phyloP scores from a whole-genome alignment of 2,797 vertebrate genomes.

The Pterois miles region DNA sequence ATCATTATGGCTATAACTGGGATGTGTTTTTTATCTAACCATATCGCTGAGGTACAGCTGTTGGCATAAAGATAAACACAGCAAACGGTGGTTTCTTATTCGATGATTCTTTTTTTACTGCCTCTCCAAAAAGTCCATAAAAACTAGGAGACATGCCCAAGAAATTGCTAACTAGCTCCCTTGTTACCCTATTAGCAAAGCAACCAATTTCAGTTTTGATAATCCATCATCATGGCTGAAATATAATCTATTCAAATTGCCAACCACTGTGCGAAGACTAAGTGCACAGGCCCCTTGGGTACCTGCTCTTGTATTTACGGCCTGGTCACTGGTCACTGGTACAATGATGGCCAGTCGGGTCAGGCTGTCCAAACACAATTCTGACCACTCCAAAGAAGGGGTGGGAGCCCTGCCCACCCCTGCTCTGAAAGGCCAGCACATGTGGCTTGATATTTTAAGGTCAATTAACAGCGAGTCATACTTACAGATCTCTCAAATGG shows the following conservation, averaged over 20 bases:
- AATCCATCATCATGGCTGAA: slow-evolving; percentile 42
- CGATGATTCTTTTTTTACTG: slow-evolving; percentile 15
- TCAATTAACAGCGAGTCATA: slow-evolving; percentile 79
- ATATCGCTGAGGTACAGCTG: slow-evolving; percentile 20
- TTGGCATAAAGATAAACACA: slow-evolving; percentile 27
- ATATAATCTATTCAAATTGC: slow-evolving; percentile 43
- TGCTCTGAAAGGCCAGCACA: slow-evolving; percentile 50
- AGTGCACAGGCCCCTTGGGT: slow-evolving; percentile 20
- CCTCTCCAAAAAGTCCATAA: slow-evolving; percentile 26
- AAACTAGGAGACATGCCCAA: slow-evolving; percentile 29
- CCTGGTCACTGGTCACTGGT: slow-evolving; percentile 43
- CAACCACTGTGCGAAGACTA: slow-evolving; percentile 14
- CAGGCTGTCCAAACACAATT: slow-evolving; percentile 71
- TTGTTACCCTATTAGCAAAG: slow-evolving; percentile 56
- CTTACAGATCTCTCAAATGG: slow-evolving; percentile 64
- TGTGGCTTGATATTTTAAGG: slow-evolving; percentile 80
- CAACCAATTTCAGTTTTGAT: slow-evolving; percentile 50
- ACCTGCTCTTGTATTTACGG: slow-evolving; percentile 40
- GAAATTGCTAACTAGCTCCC: slow-evolving; percentile 46
- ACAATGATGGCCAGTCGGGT: slow-evolving; percentile 46
- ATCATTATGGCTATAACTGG: slow-evolving; percentile 22
- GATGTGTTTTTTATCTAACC: slow-evolving; percentile 19
- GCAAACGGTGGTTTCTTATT: slow-evolving; percentile 22
- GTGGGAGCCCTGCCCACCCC: slow-evolving; percentile 29
- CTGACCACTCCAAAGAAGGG: slow-evolving; percentile 67